Base-by-base conservation (phyloP, 2,113 vertebrate species). In the Chauna torquata region DNA sequence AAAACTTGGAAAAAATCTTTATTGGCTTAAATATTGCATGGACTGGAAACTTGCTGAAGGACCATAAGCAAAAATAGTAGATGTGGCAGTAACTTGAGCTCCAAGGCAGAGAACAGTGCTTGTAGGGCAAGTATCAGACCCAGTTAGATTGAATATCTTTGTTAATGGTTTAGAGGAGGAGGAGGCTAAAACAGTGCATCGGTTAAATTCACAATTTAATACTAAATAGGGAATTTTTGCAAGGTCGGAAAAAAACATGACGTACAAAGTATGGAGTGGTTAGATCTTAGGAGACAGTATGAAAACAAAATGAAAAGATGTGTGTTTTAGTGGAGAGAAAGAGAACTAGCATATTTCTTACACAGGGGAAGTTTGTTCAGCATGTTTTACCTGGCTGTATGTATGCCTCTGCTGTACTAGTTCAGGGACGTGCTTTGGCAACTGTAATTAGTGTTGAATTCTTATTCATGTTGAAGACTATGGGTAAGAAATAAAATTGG, bases 31-130 rank as follows among this genome's bases (percentile, higher is more conserved):
- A 50, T 92, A 66, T 62, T 92, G 58, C 42, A 62, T 23, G 38
- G 68, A 42, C 62, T 92, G 83, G 82, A 92, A 95, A 85, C 47
- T 79, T 90, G 49, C 81, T 95, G 84, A 95, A 88, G 66, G 50
- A 77, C 79, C 77, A 83, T 20, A 27, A 80, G 62, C 68, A 80
- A 80, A 95, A 94, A 61, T 80, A 96, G 89, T 91, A 66, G 54
- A 94, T 96, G 89, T 77, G 74, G 92, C 86, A 94, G 95, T 92
- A 96, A 94, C 87, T 74, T 89, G 89, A 95, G 71, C 74, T 95
- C 40, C 40, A 57, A 30, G 50, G 52, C 38, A 88, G 36, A 69
- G 64, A 92, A 19, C 38, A n/a, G 66, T 84, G n/a, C 30, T 66
- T 49, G 27, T 50, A 88, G 86, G 68, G 1, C 74, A 77, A 91